Conservation (phyloP, 2,797 vertebrate genomes). For the Lacerta viridis region DNA sequence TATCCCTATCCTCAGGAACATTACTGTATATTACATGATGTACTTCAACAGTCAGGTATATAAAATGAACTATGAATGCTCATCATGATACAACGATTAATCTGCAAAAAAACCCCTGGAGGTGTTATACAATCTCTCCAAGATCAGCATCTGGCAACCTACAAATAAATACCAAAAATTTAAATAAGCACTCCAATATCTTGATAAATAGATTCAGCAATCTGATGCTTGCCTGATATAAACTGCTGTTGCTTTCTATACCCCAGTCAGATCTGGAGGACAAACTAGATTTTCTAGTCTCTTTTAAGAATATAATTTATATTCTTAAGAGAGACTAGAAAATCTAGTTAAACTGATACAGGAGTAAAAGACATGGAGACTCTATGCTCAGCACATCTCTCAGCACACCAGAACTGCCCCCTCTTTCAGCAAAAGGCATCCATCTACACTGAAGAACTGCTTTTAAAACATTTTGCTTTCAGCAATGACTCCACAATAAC, state of each 20-base stretch:
- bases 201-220: not conserved
- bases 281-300: too few species aligned
- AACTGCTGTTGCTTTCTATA: not conserved
- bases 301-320: not conserved
- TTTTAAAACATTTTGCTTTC: not conserved
- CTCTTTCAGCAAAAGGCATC: not conserved
- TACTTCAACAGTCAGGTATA: not conserved
- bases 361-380: not conserved
- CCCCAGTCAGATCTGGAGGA: not conserved
- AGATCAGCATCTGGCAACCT: not conserved
- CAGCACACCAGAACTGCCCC: too few species aligned
- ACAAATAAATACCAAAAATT: slow-evolving; percentile 16
- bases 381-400: not conserved
- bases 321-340: not conserved
- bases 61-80: slow-evolving; percentile 41
- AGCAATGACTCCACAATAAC: not conserved
- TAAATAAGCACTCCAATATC: not conserved
- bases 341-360: not conserved
- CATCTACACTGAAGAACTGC: not conserved
- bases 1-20: not conserved
- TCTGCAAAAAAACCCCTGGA: not conserved
- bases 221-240: too few species aligned
- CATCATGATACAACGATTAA: slow-evolving; percentile 45
- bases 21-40: not conserved
- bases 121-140: not conserved